Percentiles rank a stretch among this genome's conserved stretches.
These are phyloP conservation scores for Caenorhabditis latens DNA, from an alignment of 1,140 invertebrate genomes.

Conservation along the genomic window DNA sequence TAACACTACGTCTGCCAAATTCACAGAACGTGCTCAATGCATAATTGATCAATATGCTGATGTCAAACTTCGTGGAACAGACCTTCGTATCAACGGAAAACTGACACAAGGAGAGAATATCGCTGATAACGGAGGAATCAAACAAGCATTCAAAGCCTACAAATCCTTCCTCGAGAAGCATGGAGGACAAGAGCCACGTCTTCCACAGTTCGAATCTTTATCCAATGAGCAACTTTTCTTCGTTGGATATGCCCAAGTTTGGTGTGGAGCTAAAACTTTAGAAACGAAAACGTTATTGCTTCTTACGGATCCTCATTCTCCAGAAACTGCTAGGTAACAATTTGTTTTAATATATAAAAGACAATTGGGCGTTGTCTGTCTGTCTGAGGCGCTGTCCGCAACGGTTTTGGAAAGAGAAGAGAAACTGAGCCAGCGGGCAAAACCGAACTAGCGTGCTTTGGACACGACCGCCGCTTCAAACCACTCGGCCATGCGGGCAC, in stretches of 20 bases:
- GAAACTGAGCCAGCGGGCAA: too few relatives aligned
- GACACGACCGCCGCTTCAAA: too few relatives aligned
- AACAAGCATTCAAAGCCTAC: slow-evolving; percentile 78
- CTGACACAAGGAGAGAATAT: slow-evolving; percentile 80
- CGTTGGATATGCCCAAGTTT: slow-evolving; percentile 78
- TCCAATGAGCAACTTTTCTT: slow-evolving; percentile 78
- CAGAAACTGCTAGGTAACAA: slow-evolving; percentile 76
- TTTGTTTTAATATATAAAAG: background rate
- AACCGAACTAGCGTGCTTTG: too few relatives aligned
- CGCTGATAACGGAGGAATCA: slow-evolving; percentile 80
- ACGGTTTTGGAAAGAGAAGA: too few relatives aligned
- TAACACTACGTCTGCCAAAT: slow-evolving; percentile 59
- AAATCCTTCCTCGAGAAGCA: slow-evolving; percentile 75
- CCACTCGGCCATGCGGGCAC: too few relatives aligned
- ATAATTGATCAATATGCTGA: slow-evolving; percentile 88
- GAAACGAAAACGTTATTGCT: slow-evolving; percentile 79
- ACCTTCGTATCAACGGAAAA: slow-evolving; percentile 78
- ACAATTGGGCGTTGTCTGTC: too few relatives aligned
- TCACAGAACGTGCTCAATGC: slow-evolving; percentile 85
- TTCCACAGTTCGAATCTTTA: slow-evolving; percentile 76
- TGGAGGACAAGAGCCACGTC: slow-evolving; percentile 69
- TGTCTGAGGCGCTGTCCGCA: too few relatives aligned
- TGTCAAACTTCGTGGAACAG: slow-evolving; percentile 63
- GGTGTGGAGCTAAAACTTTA: slow-evolving; percentile 68
- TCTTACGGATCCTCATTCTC: slow-evolving; percentile 86